These are phyloP conservation scores for Sebastes nivosus DNA, from an alignment of 2,797 vertebrate species.

Conservation along the genomic window DNA sequence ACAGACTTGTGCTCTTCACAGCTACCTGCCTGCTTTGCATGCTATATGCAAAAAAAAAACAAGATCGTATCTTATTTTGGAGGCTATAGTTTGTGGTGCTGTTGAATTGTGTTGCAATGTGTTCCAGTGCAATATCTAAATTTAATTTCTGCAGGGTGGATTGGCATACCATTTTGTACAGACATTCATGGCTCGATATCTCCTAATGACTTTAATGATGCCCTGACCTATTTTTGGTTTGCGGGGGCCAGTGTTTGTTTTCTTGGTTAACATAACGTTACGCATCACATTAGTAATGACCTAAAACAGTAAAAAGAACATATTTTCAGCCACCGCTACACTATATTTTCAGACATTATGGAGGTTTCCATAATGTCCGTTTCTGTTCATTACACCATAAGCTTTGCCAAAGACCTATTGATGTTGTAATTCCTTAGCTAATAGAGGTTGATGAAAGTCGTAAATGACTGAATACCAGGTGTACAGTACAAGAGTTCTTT, in stretches of 20 bases:
- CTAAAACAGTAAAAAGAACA: no score
- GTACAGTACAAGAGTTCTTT: not conserved
- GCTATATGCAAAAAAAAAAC: not conserved
- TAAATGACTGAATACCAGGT: not conserved
- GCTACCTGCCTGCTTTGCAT: not conserved
- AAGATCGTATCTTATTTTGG: not conserved
- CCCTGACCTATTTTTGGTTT: no score
- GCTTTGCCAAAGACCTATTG: not conserved
- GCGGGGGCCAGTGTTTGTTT: no score
- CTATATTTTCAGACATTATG: not conserved
- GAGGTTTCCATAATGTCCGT: not conserved
- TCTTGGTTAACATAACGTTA: no score
- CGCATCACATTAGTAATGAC: no score
- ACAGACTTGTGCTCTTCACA: not conserved
- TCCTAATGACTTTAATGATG: no score
- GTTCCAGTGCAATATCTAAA: not conserved
- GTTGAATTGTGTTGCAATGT: not conserved
- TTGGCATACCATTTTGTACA: no score
- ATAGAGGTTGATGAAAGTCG: conserved; percentile 10
- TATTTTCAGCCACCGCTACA: no score
- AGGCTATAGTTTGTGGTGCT: not conserved
- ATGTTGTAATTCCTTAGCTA: not conserved
- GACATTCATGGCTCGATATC: no score
- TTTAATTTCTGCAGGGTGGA: not conserved
- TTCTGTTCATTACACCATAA: not conserved